Conservation (phyloP, 2,888 invertebrate genomes). For the Drosophila anomalata region DNA sequence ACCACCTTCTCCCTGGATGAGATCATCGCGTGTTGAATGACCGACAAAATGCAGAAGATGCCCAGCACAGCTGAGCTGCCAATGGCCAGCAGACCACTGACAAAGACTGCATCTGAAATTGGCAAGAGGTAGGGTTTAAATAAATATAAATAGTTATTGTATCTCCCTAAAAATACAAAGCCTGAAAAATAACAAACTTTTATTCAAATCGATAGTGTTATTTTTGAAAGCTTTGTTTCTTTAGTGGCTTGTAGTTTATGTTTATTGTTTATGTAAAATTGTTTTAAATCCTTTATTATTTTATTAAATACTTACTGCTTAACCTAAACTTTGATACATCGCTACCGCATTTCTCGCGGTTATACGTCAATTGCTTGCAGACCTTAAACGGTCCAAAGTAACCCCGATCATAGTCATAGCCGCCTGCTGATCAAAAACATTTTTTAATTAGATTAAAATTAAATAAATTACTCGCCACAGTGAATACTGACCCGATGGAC, state of each 20-base stretch:
- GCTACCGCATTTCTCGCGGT: slow-evolving; percentile 92
- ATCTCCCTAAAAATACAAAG: too few species aligned
- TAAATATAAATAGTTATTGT: too few species aligned
- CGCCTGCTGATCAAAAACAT: slow-evolving; percentile 47
- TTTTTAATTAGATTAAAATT: slow-evolving; percentile 26
- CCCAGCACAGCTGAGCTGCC: slow-evolving; percentile 90
- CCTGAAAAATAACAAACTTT: too few species aligned
- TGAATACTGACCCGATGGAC: slow-evolving; percentile 85
- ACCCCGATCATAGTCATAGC: slow-evolving; percentile 89
- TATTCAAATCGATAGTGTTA: too few species aligned
- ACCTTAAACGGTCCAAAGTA: slow-evolving; percentile 95
- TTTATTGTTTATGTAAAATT: too few species aligned
- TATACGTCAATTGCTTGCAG: slow-evolving; percentile 92
- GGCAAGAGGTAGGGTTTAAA: not conserved
- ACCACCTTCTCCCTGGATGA: slow-evolving; percentile 92
- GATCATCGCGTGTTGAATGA: slow-evolving; percentile 94
- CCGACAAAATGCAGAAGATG: slow-evolving; percentile 90
- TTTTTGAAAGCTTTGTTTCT: too few species aligned
- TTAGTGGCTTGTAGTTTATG: too few species aligned
- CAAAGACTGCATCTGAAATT: slow-evolving; percentile 90
- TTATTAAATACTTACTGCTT: slow-evolving; percentile 87
- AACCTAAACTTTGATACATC: slow-evolving; percentile 91
- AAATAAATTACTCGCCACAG: not conserved
- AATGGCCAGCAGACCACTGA: slow-evolving; percentile 92
- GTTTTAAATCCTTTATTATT: not conserved